Evolutionary conservation across 2,797 vertebrate species (phyloP), one percentile per base, ranked within the genome.

Genomic region (Crossoptilon crossoptilon): DNA sequence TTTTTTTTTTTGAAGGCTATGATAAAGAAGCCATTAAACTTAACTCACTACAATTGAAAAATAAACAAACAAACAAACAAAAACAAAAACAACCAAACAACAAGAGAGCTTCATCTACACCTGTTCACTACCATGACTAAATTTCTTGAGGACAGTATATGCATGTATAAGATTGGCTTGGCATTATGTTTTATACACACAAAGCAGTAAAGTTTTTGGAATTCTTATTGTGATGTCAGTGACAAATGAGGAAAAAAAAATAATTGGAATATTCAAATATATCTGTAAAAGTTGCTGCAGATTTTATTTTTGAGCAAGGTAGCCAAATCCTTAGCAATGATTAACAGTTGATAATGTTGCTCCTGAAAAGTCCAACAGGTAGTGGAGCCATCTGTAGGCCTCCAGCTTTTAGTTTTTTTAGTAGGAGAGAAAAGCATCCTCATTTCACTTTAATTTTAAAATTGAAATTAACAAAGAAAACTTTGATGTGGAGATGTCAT

Each of bases 111-210:
- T 9, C 67, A 51, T 31, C 74, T 92, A 43, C 87, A 90, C 91
- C 92, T 97, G 90, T 94, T 97, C 4, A 16, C 79, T 96, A 85
- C 90, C 9, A 2, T 91, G n/a, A 83, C 66, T 84, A 91, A 83
- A 66, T 90, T 95, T 84, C 91, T 93, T 68, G 75, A 72, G 66
- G 19, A 39, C 90, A 90, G 85, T 35, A 51, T 85, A 58, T 88
- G 69, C 46, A 92, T 88, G 81, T 68, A 8, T 62, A 46, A 82
- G 64, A 74, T 94, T 62, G 72, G 24, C 83, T 87, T 94, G 88
- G 35, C 80, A 71, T 19, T 81, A 10, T 37, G 29, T 71, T 15
- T 68, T 53, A 76, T 74, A 84, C 62, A 53, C 11, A 26, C 68
- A 83, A 79, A 59, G 44, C 29, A 77, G 27, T 66, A 13, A 71